phyloP scores from a whole-genome alignment of 2,797 vertebrate genomes.

The Sebastes diploproa region DNA sequence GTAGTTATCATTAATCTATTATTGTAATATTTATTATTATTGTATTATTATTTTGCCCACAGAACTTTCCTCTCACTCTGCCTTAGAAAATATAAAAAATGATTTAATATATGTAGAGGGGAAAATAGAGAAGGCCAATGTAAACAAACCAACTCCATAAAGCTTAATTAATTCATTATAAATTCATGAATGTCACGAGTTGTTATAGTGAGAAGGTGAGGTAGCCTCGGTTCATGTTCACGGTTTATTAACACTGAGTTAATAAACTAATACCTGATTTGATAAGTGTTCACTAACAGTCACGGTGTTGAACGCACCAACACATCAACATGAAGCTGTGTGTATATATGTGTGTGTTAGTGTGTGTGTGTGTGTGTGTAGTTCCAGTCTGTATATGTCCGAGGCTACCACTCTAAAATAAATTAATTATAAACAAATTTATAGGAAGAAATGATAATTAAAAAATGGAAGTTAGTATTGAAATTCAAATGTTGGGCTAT shows the following conservation, averaged over 20 bases:
- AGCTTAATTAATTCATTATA: background rate
- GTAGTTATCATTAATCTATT: background rate
- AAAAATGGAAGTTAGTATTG: background rate
- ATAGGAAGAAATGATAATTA: background rate
- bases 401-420: conserved; percentile 60
- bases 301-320: background rate
- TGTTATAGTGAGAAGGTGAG: background rate
- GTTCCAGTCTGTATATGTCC: background rate
- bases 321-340: background rate
- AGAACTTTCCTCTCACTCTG: background rate
- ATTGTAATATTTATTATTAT: background rate
- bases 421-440: background rate
- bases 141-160: background rate
- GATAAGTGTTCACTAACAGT: background rate
- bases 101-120: background rate
- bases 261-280: background rate
- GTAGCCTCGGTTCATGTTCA: conserved; percentile 14
- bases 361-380: background rate
- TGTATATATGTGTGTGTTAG: fast-evolving
- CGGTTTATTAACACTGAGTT: background rate
- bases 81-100: background rate
- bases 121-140: background rate
- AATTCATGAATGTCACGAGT: background rate
- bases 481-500: background rate
- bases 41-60: background rate